Evolutionary conservation across 2,113 vertebrate species (phyloP).

Genomic region (Machaerirhynchus nigripectus): DNA sequence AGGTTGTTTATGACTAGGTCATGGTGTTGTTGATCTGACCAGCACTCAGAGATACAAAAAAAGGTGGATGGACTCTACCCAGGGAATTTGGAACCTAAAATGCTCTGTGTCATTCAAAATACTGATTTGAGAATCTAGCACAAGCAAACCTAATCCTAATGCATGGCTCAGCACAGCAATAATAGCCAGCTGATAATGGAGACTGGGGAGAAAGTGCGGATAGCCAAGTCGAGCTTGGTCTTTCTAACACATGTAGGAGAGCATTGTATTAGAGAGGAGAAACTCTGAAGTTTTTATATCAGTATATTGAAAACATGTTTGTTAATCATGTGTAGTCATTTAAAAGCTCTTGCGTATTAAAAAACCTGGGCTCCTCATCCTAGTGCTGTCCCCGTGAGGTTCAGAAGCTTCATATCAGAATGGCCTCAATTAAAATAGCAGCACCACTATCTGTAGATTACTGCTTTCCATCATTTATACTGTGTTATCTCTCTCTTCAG

Average conservation of each 20-base stretch:
- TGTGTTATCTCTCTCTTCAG: conserved; percentile 84
- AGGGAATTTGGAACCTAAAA: background rate
- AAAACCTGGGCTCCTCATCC: conserved; percentile 1
- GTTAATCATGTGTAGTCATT: conserved; percentile 21
- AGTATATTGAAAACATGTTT: background rate
- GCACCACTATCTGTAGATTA: conserved; percentile 67
- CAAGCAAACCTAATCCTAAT: background rate
- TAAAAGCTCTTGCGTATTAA: background rate
- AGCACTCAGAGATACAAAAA: background rate
- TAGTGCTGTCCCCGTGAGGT: conserved; percentile 7
- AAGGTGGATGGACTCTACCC: background rate
- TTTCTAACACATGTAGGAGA: background rate
- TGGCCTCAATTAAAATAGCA: conserved; percentile 68
- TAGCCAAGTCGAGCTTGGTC: background rate
- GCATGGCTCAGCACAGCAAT: background rate
- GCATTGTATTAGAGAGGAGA: background rate
- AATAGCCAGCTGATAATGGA: background rate
- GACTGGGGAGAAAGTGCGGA: background rate
- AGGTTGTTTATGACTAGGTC: background rate
- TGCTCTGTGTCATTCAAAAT: background rate
- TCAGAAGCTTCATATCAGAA: conserved; percentile 67
- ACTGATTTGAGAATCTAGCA: background rate
- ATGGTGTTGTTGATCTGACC: background rate
- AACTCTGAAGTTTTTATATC: background rate
- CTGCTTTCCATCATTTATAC: conserved; percentile 76